A percentile compares a stretch with the other conserved stretches of the same genome.
Evolutionary conservation across 2,797 vertebrate species (phyloP).

Genomic region (Urosaurus nigricauda): DNA sequence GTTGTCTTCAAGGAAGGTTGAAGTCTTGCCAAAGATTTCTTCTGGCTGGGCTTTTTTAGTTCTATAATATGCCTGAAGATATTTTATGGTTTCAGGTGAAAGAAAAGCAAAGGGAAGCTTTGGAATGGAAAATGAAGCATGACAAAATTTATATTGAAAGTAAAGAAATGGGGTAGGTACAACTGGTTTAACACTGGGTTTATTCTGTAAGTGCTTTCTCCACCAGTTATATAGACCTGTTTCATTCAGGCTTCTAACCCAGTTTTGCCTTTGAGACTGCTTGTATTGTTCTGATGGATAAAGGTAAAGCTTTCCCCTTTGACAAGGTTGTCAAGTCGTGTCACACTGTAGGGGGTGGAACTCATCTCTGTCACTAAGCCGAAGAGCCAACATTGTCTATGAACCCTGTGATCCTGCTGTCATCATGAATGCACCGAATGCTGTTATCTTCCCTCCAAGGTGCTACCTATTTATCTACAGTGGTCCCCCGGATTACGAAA

Average conservation of each 20-base stretch:
- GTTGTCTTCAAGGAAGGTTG: not conserved
- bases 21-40: fast-evolving
- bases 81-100: slow-evolving; percentile 77
- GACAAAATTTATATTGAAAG: slow-evolving; percentile 79
- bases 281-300: too few relatives aligned
- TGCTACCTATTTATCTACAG: too few relatives aligned
- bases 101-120: slow-evolving; percentile 72
- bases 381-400: too few relatives aligned
- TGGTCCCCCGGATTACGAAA: too few relatives aligned
- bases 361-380: too few relatives aligned
- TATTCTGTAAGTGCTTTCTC: not conserved
- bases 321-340: too few relatives aligned
- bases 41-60: not conserved
- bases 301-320: too few relatives aligned
- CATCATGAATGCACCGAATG: too few relatives aligned
- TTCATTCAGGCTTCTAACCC: not conserved
- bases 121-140: slow-evolving; percentile 80
- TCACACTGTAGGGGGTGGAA: too few relatives aligned
- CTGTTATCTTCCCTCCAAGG: too few relatives aligned
- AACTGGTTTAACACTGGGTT: fast-evolving
- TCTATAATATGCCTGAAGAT: not conserved
- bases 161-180: slow-evolving; percentile 88
- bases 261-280: not conserved
- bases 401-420: too few relatives aligned
- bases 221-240: not conserved